A percentile compares a stretch with the other conserved stretches of the same genome.
These are phyloP conservation scores for Myocastor coypus DNA, from an alignment of 2,113 vertebrate species.

Conservation along the genomic window DNA sequence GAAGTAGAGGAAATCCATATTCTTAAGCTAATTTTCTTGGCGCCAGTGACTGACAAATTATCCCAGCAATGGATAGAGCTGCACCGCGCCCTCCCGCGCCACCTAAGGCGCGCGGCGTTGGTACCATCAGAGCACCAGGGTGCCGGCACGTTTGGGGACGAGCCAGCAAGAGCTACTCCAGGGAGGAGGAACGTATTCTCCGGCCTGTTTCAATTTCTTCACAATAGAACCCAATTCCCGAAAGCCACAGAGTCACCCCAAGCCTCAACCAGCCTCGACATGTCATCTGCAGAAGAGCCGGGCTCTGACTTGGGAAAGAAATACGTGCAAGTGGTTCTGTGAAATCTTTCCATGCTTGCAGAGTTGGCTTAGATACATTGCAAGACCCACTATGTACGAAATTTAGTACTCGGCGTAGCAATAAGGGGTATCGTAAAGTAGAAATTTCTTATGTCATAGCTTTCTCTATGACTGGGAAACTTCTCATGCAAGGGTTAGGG, in stretches of 20 bases:
- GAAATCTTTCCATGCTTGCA: neutral
- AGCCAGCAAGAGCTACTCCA: slow-evolving; percentile 45
- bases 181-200: neutral
- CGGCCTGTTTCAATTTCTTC: neutral
- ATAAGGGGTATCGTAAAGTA: slow-evolving; percentile 43
- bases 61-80: slow-evolving; percentile 80
- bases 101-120: slow-evolving; percentile 84
- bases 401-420: neutral
- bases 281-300: neutral
- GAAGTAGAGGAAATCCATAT: slow-evolving; percentile 78
- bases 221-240: slow-evolving; percentile 2
- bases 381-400: slow-evolving; percentile 2
- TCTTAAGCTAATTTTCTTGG: slow-evolving; percentile 79
- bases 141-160: neutral
- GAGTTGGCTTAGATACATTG: slow-evolving; percentile 13
- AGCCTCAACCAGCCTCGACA: neutral
- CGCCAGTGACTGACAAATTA: slow-evolving; percentile 78
- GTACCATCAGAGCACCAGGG: slow-evolving; percentile 76
- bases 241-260: neutral
- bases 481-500: neutral
- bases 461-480: neutral
- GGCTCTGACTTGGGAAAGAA: slow-evolving; percentile 26
- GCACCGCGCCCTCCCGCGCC: slow-evolving; percentile 77
- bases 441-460: neutral
- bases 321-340: neutral